Evolutionary conservation across 2,113 vertebrate genomes (phyloP).

Genomic region (Sylvilagus bachmani): DNA sequence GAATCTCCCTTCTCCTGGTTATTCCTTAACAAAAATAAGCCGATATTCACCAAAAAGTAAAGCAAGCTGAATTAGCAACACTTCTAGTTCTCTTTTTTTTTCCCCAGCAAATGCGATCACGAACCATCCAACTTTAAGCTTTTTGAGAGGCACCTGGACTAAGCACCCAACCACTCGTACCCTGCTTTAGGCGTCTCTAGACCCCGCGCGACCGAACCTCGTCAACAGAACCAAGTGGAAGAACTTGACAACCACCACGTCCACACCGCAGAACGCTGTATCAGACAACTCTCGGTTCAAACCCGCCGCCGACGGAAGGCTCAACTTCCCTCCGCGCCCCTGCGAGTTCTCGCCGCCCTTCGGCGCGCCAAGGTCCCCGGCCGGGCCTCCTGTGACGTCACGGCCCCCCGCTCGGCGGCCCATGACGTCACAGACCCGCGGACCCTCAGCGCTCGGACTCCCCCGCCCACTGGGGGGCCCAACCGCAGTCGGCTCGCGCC

Average conservation of each 20-base stretch:
- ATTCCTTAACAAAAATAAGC: conserved; percentile 45
- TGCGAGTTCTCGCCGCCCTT: conserved; percentile 51
- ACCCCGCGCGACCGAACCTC: neutral
- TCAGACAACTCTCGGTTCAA: conserved; percentile 42
- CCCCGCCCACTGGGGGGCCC: neutral
- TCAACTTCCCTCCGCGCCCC: conserved; percentile 53
- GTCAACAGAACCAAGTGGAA: conserved; percentile 26
- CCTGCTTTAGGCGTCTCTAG: neutral
- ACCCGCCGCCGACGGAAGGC: neutral
- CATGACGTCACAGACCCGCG: conserved; percentile 65
- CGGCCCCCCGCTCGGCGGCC: neutral
- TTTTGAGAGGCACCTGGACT: neutral
- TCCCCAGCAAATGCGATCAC: conserved; percentile 1
- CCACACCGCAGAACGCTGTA: neutral
- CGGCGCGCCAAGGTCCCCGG: conserved; percentile 45
- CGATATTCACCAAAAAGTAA: neutral
- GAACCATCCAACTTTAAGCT: conserved; percentile 47
- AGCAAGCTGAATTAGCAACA: neutral
- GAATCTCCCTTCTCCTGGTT: neutral
- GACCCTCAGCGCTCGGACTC: conserved; percentile 51
- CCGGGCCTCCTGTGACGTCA: conserved; percentile 67
- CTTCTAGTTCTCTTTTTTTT: neutral
- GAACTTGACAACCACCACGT: conserved; percentile 24
- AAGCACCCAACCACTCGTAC: neutral
- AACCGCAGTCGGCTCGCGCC: neutral